Percentiles rank a stretch among this genome's conserved stretches.
Conservation (phyloP, 1,140 invertebrate species). For the Hydropsyche tenuis region DNA sequence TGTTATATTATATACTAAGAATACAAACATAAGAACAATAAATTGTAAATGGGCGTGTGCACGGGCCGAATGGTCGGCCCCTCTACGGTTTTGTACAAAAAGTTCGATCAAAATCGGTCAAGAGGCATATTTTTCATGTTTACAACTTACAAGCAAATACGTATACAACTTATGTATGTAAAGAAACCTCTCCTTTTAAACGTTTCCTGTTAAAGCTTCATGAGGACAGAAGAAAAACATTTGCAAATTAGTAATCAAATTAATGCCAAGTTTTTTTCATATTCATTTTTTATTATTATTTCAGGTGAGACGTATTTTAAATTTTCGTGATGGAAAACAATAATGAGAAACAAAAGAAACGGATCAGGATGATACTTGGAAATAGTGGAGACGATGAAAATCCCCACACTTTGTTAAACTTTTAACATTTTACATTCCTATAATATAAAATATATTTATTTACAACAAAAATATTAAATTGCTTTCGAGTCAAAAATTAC, state of each 20-base stretch:
- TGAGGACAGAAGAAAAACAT: slow-evolving; percentile 49
- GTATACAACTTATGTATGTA: slow-evolving; percentile 32
- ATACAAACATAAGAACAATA: slow-evolving; percentile 21
- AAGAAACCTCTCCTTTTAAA: slow-evolving; percentile 49
- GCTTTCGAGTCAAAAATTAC: too few relatives aligned
- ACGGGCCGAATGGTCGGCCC: neutral
- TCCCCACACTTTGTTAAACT: slow-evolving; percentile 19
- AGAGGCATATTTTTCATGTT: slow-evolving; percentile 30
- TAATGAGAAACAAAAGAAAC: slow-evolving; percentile 21
- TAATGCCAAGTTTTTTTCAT: slow-evolving; percentile 34
- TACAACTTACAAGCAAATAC: slow-evolving; percentile 47
- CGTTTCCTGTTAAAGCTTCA: slow-evolving; percentile 49
- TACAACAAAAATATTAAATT: slow-evolving; percentile 1
- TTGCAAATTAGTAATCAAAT: slow-evolving; percentile 46
- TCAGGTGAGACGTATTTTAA: slow-evolving; percentile 4
- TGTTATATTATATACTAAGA: slow-evolving; percentile 45
- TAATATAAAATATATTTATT: slow-evolving; percentile 2
- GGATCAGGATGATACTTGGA: slow-evolving; percentile 31
- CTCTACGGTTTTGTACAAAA: slow-evolving; percentile 13
- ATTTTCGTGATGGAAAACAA: slow-evolving; percentile 18
- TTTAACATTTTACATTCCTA: slow-evolving; percentile 8
- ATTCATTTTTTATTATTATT: too few relatives aligned
- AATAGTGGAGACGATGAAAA: slow-evolving; percentile 21
- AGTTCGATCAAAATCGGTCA: neutral
- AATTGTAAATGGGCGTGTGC: slow-evolving; percentile 5